These are phyloP conservation scores for Nycticorax nycticorax DNA, from an alignment of 2,113 vertebrate genomes.

Conservation along the genomic window DNA sequence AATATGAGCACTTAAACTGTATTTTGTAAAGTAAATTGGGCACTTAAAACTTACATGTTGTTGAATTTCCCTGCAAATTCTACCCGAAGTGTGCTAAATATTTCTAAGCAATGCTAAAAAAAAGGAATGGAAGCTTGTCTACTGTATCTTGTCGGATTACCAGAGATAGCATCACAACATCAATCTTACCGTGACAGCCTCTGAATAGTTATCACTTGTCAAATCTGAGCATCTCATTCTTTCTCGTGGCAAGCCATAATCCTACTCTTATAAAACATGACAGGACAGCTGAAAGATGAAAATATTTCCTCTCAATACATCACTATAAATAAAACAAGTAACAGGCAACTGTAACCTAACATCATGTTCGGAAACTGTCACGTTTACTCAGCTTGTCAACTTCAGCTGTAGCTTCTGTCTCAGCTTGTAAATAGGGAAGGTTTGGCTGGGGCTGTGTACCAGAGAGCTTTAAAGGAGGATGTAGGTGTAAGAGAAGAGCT, in stretches of 20 bases:
- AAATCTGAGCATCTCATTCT: slow-evolving; percentile 18
- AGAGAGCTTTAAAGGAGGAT: background rate
- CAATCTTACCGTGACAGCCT: background rate
- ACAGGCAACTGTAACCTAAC: background rate
- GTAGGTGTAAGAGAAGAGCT: background rate
- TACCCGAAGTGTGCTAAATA: background rate
- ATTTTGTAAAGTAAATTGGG: background rate
- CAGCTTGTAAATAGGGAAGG: background rate
- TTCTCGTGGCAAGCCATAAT: background rate
- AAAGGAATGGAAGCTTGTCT: background rate
- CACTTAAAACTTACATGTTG: background rate
- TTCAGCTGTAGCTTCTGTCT: background rate
- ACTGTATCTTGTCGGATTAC: background rate
- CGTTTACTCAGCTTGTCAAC: background rate
- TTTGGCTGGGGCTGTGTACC: background rate
- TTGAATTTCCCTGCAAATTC: background rate
- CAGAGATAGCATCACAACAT: background rate
- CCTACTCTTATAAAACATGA: slow-evolving; percentile 27
- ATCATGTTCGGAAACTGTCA: background rate
- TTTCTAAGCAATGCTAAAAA: background rate
- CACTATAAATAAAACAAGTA: slow-evolving; percentile 21
- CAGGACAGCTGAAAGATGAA: slow-evolving; percentile 21
- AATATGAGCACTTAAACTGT: background rate
- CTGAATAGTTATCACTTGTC: slow-evolving; percentile 12
- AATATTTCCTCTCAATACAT: slow-evolving; percentile 32